Conservation (phyloP, 1,140 invertebrate species). For the roundworm (Caenorhabditis elegans) region WBcel235 BX284606.5:10246501-10247000, state of each 20-base stretch:
- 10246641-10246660: conserved; percentile 32
- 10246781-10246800: conserved; percentile 5
- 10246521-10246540: too few species aligned
- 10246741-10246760: conserved; percentile 4
- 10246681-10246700: background rate
- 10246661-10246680: conserved; percentile 29
- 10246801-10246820: conserved; percentile 15
- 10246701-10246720: background rate
- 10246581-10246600: background rate
- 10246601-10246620: conserved; percentile 12
- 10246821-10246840: background rate
- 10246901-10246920: conserved; percentile 11
- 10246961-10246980: background rate
- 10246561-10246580: background rate
- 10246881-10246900: background rate
- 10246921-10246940: background rate
- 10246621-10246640: conserved; percentile 5
- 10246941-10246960: background rate
- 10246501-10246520: too few species aligned
- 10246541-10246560: background rate
- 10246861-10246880: background rate
- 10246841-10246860: too few species aligned
- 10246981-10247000: conserved; percentile 3
- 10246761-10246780: background rate
- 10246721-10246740: background rate